Evolutionary conservation across 2,888 invertebrate genomes (phyloP).

Genomic region (Antheraea yamamai): DNA sequence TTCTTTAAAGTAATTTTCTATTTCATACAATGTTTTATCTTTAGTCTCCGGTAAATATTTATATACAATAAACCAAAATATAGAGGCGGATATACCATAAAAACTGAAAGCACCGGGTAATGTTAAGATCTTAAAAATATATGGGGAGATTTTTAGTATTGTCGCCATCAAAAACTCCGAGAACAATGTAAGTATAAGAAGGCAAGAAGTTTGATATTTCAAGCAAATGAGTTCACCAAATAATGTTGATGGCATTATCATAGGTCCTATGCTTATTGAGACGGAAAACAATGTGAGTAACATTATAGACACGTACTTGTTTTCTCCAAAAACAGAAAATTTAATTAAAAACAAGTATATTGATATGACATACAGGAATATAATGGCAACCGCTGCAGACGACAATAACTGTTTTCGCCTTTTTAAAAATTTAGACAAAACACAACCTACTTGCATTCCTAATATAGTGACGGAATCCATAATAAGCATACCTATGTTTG

Average conservation of each 20-base stretch:
- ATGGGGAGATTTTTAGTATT: constrained; percentile 39
- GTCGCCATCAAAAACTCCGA: constrained; percentile 30
- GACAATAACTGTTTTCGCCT: constrained; percentile 51
- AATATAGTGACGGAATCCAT: constrained; percentile 61
- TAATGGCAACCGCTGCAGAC: constrained; percentile 47
- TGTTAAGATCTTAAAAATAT: constrained; percentile 46
- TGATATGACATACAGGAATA: constrained; percentile 51
- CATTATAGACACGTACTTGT: constrained; percentile 46
- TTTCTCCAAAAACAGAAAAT: constrained; percentile 42
- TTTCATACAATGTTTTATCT: constrained; percentile 54
- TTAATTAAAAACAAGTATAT: constrained; percentile 54
- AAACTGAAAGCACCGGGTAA: constrained; percentile 55
- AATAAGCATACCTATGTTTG: constrained; percentile 59
- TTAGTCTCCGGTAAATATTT: constrained; percentile 54
- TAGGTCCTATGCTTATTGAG: constrained; percentile 57
- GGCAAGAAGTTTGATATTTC: constrained; percentile 49
- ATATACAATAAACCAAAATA: constrained; percentile 44
- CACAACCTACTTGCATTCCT: constrained; percentile 58
- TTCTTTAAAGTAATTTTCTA: constrained; percentile 48
- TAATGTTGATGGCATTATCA: constrained; percentile 56
- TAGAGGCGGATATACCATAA: constrained; percentile 30
- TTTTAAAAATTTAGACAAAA: constrained; percentile 47
- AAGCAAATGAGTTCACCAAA: constrained; percentile 56
- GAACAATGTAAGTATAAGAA: constrained; percentile 45
- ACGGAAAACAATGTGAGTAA: constrained; percentile 53